Percentiles rank a stretch among this genome's conserved stretches.
These are phyloP conservation scores for Gisinianus flammeolus DNA, from an alignment of 2,888 invertebrate genomes.

Conservation along the genomic window DNA sequence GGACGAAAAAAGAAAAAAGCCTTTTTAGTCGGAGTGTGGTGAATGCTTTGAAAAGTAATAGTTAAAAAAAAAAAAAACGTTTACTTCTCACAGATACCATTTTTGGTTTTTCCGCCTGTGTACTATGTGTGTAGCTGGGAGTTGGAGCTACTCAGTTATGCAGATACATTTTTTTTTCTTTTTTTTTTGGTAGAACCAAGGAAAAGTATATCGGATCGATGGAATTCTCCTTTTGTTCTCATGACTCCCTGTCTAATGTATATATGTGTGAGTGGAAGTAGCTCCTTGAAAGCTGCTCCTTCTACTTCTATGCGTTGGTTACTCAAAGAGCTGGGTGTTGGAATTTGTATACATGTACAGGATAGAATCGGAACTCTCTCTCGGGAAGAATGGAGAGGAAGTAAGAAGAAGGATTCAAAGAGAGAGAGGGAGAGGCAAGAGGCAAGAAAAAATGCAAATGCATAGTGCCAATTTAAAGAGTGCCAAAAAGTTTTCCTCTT, in stretches of 20 bases:
- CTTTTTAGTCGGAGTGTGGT: background rate
- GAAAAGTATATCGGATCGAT: conserved; percentile 27
- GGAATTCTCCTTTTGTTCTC: conserved; percentile 25
- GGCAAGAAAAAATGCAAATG: conserved; percentile 58
- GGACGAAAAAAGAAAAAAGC: background rate
- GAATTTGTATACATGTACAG: background rate
- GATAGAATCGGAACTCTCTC: background rate
- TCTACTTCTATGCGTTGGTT: background rate
- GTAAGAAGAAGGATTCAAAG: background rate
- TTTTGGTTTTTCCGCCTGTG: background rate
- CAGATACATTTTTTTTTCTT: conserved; percentile 21
- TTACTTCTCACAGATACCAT: background rate
- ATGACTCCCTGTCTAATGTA: conserved; percentile 20
- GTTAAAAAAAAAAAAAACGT: background rate
- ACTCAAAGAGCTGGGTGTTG: background rate
- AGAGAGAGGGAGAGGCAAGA: conserved; percentile 24
- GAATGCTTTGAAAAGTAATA: conserved; percentile 2
- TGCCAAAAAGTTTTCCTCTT: conserved; percentile 55
- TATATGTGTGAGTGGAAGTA: background rate
- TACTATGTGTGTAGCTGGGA: conserved; percentile 3
- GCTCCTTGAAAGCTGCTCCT: background rate
- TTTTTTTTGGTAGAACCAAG: background rate
- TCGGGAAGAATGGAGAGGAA: conserved; percentile 11
- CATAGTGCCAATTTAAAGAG: conserved; percentile 58
- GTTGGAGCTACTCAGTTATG: conserved; percentile 14